Percentiles rank a stretch among this genome's conserved stretches.
phyloP scores from a whole-genome alignment of 2,797 vertebrate species.

The Typhlichthys eigenmanni region DNA sequence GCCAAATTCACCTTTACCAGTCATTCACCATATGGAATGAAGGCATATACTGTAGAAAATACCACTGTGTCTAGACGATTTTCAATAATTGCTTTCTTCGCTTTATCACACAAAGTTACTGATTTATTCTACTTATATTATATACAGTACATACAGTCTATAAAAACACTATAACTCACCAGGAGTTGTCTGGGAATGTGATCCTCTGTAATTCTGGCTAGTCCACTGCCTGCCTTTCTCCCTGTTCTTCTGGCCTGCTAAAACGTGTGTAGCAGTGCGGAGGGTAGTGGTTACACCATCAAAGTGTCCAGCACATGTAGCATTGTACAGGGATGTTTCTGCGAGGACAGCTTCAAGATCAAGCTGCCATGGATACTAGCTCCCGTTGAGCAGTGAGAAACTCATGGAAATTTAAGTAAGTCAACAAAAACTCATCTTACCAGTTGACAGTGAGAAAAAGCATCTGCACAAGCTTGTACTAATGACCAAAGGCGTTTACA shows the following conservation, averaged over 20 bases:
- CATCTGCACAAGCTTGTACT: background rate
- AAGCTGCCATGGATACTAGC: constrained; percentile 1
- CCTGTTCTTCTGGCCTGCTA: constrained; percentile 53
- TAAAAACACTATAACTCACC: constrained; percentile 60
- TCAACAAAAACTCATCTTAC: constrained; percentile 62
- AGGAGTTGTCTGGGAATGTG: constrained; percentile 49
- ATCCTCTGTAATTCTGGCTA: constrained; percentile 26
- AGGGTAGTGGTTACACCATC: constrained; percentile 9
- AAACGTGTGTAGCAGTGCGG: constrained; percentile 47
- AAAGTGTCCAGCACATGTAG: background rate
- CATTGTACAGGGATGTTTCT: constrained; percentile 5
- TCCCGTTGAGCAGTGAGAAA: constrained; percentile 46
- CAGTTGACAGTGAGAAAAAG: constrained; percentile 34
- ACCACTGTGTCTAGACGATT: too few species aligned
- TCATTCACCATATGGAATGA: constrained; percentile 9
- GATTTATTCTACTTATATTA: too few species aligned
- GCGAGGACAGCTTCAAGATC: constrained; percentile 4
- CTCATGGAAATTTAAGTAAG: constrained; percentile 44
- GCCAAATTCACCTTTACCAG: background rate
- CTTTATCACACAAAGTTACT: too few species aligned
- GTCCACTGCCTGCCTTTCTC: constrained; percentile 22
- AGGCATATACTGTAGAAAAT: background rate
- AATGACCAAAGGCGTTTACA: background rate
- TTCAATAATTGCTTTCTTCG: too few species aligned
- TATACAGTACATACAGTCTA: too few species aligned